phyloP scores from a whole-genome alignment of 1,140 invertebrate genomes.

The Drosophila biarmipes region DNA sequence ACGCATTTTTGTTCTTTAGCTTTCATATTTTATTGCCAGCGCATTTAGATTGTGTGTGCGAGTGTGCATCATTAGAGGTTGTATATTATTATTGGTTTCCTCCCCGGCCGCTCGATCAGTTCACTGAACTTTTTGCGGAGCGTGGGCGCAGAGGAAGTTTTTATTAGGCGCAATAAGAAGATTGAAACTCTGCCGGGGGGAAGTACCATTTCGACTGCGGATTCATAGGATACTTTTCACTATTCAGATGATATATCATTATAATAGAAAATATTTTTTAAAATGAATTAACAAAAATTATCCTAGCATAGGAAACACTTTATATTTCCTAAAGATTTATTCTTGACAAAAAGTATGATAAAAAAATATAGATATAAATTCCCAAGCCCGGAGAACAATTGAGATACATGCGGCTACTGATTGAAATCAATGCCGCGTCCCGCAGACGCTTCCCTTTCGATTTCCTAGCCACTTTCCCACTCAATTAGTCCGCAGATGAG shows the following conservation, averaged over 20 bases:
- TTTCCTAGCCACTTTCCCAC: constrained; percentile 49
- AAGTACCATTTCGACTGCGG: not conserved
- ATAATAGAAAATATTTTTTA: too few species aligned
- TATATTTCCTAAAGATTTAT: too few species aligned
- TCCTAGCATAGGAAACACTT: too few species aligned
- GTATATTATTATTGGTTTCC: constrained; percentile 58
- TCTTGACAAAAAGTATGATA: too few species aligned
- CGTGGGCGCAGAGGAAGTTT: constrained; percentile 44
- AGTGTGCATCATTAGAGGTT: constrained; percentile 68
- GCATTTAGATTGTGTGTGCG: constrained; percentile 52
- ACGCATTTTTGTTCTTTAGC: constrained; percentile 35
- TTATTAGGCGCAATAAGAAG: constrained; percentile 27
- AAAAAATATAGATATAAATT: not conserved
- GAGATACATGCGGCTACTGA: constrained; percentile 12
- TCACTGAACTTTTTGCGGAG: constrained; percentile 66
- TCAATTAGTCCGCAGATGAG: constrained; percentile 56
- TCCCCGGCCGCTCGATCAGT: constrained; percentile 40
- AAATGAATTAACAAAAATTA: too few species aligned
- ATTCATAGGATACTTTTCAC: too few species aligned
- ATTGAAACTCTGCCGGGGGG: constrained; percentile 13
- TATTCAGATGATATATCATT: too few species aligned
- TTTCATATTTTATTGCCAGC: constrained; percentile 70
- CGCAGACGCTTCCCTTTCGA: constrained; percentile 41
- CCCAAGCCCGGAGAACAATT: constrained; percentile 4
- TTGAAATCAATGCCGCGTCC: constrained; percentile 30